Evolutionary conservation across 2,888 invertebrate genomes (phyloP).

Genomic region (Drosophila ezoana): DNA sequence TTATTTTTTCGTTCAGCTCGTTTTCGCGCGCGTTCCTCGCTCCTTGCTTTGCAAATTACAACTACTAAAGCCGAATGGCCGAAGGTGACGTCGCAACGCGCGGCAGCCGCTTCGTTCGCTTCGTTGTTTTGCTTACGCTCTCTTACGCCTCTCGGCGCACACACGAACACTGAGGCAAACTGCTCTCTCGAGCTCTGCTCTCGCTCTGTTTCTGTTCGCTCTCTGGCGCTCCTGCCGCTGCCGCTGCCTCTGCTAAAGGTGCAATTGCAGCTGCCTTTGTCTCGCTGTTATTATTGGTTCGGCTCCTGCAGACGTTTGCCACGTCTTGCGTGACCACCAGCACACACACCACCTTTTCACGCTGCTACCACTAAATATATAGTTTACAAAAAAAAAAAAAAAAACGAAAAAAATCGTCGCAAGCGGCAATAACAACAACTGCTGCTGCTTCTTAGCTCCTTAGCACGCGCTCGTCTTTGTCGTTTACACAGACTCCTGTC

Average conservation of each 20-base stretch:
- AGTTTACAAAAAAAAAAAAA: slow-evolving; percentile 31
- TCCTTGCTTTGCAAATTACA: slow-evolving; percentile 80
- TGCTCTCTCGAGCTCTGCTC: slow-evolving; percentile 15
- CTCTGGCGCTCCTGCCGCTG: slow-evolving; percentile 25
- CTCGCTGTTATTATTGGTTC: slow-evolving; percentile 57
- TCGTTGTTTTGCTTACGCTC: slow-evolving; percentile 28
- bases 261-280: slow-evolving; percentile 81
- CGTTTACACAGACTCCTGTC: slow-evolving; percentile 64
- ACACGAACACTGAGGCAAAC: neutral
- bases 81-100: slow-evolving; percentile 65
- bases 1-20: slow-evolving; percentile 53
- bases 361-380: slow-evolving; percentile 72
- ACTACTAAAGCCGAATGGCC: slow-evolving; percentile 68
- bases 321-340: slow-evolving; percentile 79
- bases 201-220: neutral
- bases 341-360: slow-evolving; percentile 53
- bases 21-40: slow-evolving; percentile 74
- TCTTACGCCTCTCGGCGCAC: slow-evolving; percentile 8
- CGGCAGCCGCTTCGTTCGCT: slow-evolving; percentile 49
- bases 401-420: slow-evolving; percentile 46
- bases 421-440: slow-evolving; percentile 38
- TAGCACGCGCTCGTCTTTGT: slow-evolving; percentile 65
- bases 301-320: slow-evolving; percentile 50
- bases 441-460: slow-evolving; percentile 41
- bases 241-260: slow-evolving; percentile 58